Percentiles rank a stretch among this genome's conserved stretches.
These are phyloP conservation scores for Coryphaenoides rupestris DNA, from an alignment of 2,113 vertebrate genomes.

Conservation along the genomic window DNA sequence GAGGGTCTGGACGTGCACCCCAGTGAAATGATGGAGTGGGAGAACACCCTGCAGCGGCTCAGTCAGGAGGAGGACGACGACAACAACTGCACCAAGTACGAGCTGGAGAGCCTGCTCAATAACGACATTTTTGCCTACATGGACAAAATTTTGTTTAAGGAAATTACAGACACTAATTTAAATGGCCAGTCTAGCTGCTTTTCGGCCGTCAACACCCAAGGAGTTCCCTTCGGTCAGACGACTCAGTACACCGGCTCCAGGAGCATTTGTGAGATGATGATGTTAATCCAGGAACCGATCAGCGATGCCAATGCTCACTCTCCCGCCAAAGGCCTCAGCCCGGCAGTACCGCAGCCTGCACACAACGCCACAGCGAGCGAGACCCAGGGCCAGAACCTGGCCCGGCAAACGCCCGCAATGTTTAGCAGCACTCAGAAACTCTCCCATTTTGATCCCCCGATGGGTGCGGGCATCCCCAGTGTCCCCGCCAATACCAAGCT, in stretches of 20 bases:
- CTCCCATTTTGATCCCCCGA: slow-evolving; percentile 2
- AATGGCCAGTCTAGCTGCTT: slow-evolving; percentile 25
- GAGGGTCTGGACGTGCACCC: slow-evolving; percentile 28
- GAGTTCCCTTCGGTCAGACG: background rate
- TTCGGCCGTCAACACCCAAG: background rate
- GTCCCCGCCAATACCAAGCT: slow-evolving; percentile 42
- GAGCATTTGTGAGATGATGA: slow-evolving; percentile 7
- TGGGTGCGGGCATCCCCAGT: background rate
- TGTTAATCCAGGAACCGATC: slow-evolving; percentile 11
- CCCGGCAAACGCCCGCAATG: background rate
- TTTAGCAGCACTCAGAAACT: slow-evolving; percentile 26
- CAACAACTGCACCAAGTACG: background rate
- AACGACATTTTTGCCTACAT: slow-evolving; percentile 47
- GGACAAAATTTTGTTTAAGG: slow-evolving; percentile 58
- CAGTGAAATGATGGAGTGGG: slow-evolving; percentile 54
- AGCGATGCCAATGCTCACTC: background rate
- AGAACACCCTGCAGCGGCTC: slow-evolving; percentile 60
- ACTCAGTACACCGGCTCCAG: background rate
- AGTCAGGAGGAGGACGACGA: slow-evolving; percentile 22
- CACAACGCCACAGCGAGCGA: background rate
- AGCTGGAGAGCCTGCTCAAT: slow-evolving; percentile 42
- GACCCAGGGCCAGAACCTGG: slow-evolving; percentile 3
- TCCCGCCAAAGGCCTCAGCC: slow-evolving; percentile 14
- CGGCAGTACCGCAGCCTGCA: background rate
- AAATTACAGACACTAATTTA: slow-evolving; percentile 19